Evolutionary conservation across 2,797 vertebrate genomes (phyloP).

Genomic region (Neosilurus mollespiculum): DNA sequence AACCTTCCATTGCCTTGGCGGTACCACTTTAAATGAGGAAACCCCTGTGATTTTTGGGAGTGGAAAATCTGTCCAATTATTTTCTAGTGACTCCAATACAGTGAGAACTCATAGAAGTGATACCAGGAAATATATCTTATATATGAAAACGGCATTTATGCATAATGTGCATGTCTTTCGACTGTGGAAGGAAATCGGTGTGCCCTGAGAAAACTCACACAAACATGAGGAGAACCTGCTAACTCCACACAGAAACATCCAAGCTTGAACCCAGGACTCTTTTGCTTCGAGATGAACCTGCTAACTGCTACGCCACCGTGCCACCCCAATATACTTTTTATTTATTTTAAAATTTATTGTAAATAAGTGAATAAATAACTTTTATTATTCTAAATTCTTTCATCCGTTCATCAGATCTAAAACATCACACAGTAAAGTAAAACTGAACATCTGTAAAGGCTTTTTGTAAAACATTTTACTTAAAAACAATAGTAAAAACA

Average conservation of each 20-base stretch:
- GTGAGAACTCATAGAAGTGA: not conserved
- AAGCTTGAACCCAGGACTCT: too few relatives aligned
- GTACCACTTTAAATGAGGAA: too few relatives aligned
- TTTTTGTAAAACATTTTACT: conserved; percentile 7
- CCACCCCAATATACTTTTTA: not conserved
- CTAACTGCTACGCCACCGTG: too few relatives aligned
- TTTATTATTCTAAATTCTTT: not conserved
- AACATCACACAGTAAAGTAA: conserved; percentile 7
- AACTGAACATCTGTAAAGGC: not conserved
- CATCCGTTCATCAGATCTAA: not conserved
- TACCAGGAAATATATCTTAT: not conserved
- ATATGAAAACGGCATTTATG: not conserved
- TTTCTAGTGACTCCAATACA: not conserved
- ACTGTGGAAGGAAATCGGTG: too few relatives aligned
- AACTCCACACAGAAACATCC: too few relatives aligned
- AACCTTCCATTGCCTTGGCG: too few relatives aligned
- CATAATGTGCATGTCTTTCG: too few relatives aligned
- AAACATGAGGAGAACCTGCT: too few relatives aligned
- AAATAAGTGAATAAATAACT: not conserved
- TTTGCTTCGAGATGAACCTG: too few relatives aligned
- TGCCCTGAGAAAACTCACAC: too few relatives aligned
- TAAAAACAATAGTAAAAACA: conserved; percentile 41
- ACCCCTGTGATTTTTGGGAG: too few relatives aligned
- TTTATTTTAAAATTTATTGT: not conserved
- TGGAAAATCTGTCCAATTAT: too few relatives aligned